phyloP scores from a whole-genome alignment of 2,888 invertebrate genomes.

The Blastobasis lacticolella region DNA sequence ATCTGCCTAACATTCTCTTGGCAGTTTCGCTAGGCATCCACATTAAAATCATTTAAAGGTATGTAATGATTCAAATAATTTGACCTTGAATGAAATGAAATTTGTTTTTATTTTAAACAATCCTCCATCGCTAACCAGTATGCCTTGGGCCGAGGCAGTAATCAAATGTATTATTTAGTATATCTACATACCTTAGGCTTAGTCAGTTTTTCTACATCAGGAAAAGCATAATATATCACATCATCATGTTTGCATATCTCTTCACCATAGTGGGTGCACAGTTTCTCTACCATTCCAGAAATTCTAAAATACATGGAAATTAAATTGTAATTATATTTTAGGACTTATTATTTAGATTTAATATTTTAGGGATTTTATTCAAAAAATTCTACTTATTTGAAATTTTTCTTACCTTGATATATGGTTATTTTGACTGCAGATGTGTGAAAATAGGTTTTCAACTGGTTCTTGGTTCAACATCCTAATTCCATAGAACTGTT shows the following conservation, averaged over 20 bases:
- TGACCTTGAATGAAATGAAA: too few relatives aligned
- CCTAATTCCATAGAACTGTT: constrained; percentile 87
- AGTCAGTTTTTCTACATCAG: constrained; percentile 78
- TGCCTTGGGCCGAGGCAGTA: too few relatives aligned
- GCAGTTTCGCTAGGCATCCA: too few relatives aligned
- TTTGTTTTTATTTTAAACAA: too few relatives aligned
- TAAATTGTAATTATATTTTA: background rate
- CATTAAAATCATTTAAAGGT: too few relatives aligned
- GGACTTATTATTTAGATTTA: background rate
- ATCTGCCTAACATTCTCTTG: too few relatives aligned
- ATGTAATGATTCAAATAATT: too few relatives aligned
- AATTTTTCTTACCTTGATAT: constrained; percentile 80
- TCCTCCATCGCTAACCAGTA: too few relatives aligned
- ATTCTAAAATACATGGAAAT: constrained; percentile 75
- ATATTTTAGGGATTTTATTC: background rate
- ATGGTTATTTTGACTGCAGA: constrained; percentile 98
- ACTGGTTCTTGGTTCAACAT: constrained; percentile 92
- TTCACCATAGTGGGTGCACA: constrained; percentile 87
- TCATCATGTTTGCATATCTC: constrained; percentile 80
- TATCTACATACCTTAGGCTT: constrained; percentile 42
- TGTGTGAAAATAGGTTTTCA: constrained; percentile 96
- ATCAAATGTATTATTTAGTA: too few relatives aligned
- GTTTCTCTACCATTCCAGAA: constrained; percentile 90
- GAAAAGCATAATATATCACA: constrained; percentile 84
- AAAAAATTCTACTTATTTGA: background rate